A percentile compares a stretch with the other conserved stretches of the same genome.
Evolutionary conservation across 2,113 vertebrate species (phyloP).

Genomic region (Diglossa brunneiventris): DNA sequence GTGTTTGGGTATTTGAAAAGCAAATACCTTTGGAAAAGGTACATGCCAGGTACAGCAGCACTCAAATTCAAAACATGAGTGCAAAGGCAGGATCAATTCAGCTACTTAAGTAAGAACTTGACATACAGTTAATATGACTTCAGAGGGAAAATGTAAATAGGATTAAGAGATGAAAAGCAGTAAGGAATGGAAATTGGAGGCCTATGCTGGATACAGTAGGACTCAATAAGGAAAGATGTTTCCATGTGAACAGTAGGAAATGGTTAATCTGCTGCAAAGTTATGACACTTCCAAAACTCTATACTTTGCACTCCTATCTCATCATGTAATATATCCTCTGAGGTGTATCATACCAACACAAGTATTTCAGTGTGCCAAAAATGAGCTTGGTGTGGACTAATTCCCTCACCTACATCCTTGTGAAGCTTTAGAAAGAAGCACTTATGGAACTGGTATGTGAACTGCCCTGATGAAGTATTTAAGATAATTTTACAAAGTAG

Average conservation of each 20-base stretch:
- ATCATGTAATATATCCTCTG: background rate
- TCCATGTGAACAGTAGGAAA: background rate
- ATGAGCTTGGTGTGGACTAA: conserved; percentile 17
- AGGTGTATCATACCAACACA: background rate
- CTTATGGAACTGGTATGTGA: background rate
- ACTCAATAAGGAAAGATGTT: background rate
- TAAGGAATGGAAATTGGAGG: background rate
- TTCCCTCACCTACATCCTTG: background rate
- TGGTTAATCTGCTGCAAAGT: background rate
- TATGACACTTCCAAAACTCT: conserved; percentile 12
- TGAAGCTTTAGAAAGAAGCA: conserved; percentile 29
- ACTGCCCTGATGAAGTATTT: background rate
- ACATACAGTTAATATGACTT: background rate
- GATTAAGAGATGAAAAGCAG: background rate
- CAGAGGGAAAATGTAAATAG: background rate
- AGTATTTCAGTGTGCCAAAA: conserved; percentile 25
- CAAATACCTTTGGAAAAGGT: background rate
- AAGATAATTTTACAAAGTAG: conserved; percentile 20
- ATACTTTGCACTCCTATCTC: background rate
- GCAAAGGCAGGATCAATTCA: background rate
- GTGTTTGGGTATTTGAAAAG: background rate
- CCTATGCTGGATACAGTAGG: background rate
- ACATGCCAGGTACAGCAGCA: background rate
- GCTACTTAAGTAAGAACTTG: background rate
- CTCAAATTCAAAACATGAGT: background rate